Base-by-base conservation (phyloP, 2,888 invertebrate genomes). In the Odontocerum albicorne region DNA sequence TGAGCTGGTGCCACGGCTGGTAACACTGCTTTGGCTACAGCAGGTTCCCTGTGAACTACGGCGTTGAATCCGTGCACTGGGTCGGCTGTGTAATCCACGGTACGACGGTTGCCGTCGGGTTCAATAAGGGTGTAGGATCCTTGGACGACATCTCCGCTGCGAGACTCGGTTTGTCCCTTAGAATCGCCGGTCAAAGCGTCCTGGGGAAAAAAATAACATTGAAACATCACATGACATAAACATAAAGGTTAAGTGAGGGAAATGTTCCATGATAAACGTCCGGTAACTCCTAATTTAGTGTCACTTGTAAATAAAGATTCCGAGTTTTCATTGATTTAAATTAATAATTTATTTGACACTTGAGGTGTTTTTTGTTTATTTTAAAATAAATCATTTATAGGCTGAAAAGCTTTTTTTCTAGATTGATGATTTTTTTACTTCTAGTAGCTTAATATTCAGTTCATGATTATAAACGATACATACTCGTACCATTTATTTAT, bases 131-230 rank as follows among this genome's bases (percentile, higher is more conserved):
- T 67, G 65, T 70, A 71, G 49, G 67, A 66, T 17, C 71, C 71
- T 58, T 68, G 68, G 21, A 71, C 71, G 10, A 68, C 66, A 60
- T 70, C 70, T 50, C 71, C 71, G 51, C 64, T 65, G 49, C 70
- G 66, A 17, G 64, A 62, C 63, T 71, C 71, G 6, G 64, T 63
- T 60, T 70, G 70, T 60, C 63, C 68, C 55, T 71, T 70, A 35
- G 62, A 63, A 62, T 72, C 72, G 17, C 72, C 71, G 22, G 71
- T 72, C 17, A 70, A 49, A 49, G 64, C 63, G 51, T 72, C 72
- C 63, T 71, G 66, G 16, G 17, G 27, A 10, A 13, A 17, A 22
- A 15, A 2, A 10, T 10, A 2, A 6, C 39, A 3, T 17, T 2
- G 16, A 39, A 2, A 33, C 8, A 4, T 7, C 33, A 4, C 8